Evolutionary conservation across 2,113 vertebrate genomes (phyloP), one percentile per base, ranked within the genome.

Genomic region (Columbina picui): DNA sequence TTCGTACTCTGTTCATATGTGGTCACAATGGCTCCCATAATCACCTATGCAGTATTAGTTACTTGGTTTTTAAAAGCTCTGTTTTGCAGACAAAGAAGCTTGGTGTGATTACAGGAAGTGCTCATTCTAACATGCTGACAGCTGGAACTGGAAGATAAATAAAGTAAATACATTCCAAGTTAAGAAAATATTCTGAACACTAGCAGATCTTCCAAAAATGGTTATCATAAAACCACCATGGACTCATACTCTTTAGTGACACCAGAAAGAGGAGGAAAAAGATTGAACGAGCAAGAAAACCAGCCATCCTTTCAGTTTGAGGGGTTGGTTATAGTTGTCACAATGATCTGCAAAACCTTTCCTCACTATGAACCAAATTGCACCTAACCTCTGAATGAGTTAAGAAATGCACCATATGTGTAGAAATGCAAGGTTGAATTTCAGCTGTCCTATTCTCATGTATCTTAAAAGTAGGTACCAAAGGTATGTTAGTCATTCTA

Each of bases 41-140:
- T 96, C 95, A 90, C 93, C 94, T 97, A 89, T 84, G 94, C 78
- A 92, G 60, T 84, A 78, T 75, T 63, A 89, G 89, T 82, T 86
- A 78, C 93, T 89, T 84, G 47, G 2, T 59, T 93, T 88, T 78
- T 84, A 55, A 94, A 95, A 71, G 91, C 91, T 78, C 23, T 56
- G 22, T 92, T 97, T 95, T 92, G 52, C 27, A 78, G 78, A 93
- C 79, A 96, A 95, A 94, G 55, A 71, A 84, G 38, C 23, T 90
- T 74, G 18, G 71, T 84, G 61, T 84, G 81, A 88, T 94, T 90
- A 92, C 77, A 92, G 79, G 45, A 95, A 92, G 69, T 84, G 21
- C 25, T 95, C 77, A 64, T 87, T 90, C 38, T 78, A 87, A 21
- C 17, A 68, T 34, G 9, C 59, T 89, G 86, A 70, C 89, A 94